These are phyloP conservation scores for Hippopotamyrus pictus DNA, from an alignment of 2,797 vertebrate genomes.

Conservation along the genomic window DNA sequence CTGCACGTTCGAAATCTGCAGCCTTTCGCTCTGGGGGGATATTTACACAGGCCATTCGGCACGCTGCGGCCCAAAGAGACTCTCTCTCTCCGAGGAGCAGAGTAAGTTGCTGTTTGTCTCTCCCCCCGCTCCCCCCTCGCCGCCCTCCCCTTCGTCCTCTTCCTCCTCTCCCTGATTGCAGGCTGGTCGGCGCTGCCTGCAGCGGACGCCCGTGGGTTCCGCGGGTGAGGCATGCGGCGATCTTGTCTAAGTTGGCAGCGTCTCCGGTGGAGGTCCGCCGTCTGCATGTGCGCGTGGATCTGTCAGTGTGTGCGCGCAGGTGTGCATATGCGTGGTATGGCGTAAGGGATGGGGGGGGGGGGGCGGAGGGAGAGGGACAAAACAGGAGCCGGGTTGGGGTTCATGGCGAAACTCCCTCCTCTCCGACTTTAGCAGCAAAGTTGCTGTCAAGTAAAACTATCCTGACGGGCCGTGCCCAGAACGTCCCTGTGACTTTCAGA, in stretches of 20 bases:
- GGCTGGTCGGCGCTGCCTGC: not conserved
- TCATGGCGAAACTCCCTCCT: not conserved
- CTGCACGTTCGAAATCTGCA: not conserved
- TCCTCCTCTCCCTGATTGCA: not conserved
- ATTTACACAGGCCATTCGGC: not conserved
- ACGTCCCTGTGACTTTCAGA: constrained; percentile 57
- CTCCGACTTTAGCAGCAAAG: constrained; percentile 35
- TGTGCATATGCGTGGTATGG: not conserved
- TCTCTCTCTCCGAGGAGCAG: not conserved
- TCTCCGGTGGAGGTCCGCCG: not conserved
- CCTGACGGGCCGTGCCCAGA: constrained; percentile 52
- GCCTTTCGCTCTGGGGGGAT: constrained; percentile 6
- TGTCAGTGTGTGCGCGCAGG: not conserved
- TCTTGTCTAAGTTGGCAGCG: not conserved
- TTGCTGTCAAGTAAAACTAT: constrained; percentile 50
- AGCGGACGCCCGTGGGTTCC: not conserved
- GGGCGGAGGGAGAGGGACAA: not conserved
- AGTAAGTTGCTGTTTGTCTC: constrained; percentile 19
- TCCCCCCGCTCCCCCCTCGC: not conserved
- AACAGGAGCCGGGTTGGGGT: not conserved
- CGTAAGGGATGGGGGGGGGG: not conserved
- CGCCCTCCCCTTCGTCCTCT: not conserved
- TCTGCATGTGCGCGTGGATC: not conserved
- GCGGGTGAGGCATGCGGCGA: not conserved
- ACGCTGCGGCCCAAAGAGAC: not conserved